Base-by-base conservation (phyloP, 2,113 vertebrate species). In the Columbina picui region DNA sequence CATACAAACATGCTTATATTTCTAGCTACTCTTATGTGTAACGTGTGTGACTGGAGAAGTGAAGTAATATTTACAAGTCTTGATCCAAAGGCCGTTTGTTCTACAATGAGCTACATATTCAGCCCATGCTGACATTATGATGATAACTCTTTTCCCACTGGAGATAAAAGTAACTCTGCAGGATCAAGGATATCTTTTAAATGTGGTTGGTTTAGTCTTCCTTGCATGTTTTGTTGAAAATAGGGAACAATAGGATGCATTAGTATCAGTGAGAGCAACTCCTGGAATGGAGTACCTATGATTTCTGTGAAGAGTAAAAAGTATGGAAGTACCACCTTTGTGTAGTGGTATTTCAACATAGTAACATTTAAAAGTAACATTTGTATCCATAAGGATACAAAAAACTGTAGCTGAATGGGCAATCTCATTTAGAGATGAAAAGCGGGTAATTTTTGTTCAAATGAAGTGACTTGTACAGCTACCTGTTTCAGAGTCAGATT, bases 401-500 rank as follows among this genome's bases (percentile, higher is more conserved):
- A 87, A 53, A 81, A 1, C 1, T 22, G 8, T 14, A 64, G 41
- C 2, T 86, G 27, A 71, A 71, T 21, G 23, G 19, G 25, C 29
- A 79, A n/a, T 83, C 43, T 55, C 10, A 43, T 89, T 93, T 80
- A 65, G 41, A 88, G 9, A 36, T 36, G 30, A 82, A 57, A 89
- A 85, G 25, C 1, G 0, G 11, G 4, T 12, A 36, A 15, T 27
- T 77, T 80, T 43, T 64, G 5, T 83, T 89, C 26, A 55, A 50
- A 76, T 6, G 3, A 9, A 47, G 10, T 43, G 15, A 38, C 45
- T 32, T 60, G 13, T n/a, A 79, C 6, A 67, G 16, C 30, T 65
- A 30, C 7, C 2, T 41, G 3, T 81, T 80, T 56, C 29, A 39
- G 30, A 82, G 12, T 55, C n/a, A 25, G 0, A 0, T 60, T 56